Conservation (phyloP, 2,113 vertebrate species). For the Uria lomvia region DNA sequence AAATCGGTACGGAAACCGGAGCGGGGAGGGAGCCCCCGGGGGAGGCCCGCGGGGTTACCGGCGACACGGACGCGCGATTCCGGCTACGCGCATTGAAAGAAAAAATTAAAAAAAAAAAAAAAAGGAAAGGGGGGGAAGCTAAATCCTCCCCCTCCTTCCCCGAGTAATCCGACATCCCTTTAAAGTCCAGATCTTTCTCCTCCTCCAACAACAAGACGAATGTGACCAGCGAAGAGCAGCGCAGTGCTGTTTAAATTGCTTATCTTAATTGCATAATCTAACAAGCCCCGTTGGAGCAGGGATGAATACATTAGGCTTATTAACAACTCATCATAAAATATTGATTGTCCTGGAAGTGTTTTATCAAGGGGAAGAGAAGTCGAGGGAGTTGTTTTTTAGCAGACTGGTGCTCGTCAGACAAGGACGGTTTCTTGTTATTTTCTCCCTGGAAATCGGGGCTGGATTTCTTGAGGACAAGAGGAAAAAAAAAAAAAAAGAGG, state of each 20-base stretch:
- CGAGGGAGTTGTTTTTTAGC: conserved; percentile 22
- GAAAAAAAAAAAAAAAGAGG: too few relatives aligned
- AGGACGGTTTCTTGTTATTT: background rate
- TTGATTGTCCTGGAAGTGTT: conserved; percentile 54
- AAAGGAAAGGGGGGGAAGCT: too few relatives aligned
- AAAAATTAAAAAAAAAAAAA: background rate
- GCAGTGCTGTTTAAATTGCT: conserved; percentile 57
- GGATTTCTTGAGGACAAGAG: background rate
- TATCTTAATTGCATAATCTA: conserved; percentile 65
- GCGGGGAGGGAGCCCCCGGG: background rate
- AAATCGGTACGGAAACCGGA: background rate
- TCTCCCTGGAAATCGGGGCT: background rate
- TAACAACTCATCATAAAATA: conserved; percentile 68
- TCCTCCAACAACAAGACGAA: background rate
- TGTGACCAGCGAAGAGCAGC: background rate
- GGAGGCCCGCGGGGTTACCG: background rate
- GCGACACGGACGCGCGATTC: background rate
- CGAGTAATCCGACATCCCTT: background rate
- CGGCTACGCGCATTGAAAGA: background rate
- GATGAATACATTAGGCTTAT: conserved; percentile 55
- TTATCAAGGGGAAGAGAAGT: conserved; percentile 20
- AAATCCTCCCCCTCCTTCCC: background rate
- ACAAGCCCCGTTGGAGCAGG: conserved; percentile 55
- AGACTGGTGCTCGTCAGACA: background rate
- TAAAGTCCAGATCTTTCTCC: background rate